Evolutionary conservation across 2,113 vertebrate genomes (phyloP).

Genomic region (Campylomormyrus numenius): DNA sequence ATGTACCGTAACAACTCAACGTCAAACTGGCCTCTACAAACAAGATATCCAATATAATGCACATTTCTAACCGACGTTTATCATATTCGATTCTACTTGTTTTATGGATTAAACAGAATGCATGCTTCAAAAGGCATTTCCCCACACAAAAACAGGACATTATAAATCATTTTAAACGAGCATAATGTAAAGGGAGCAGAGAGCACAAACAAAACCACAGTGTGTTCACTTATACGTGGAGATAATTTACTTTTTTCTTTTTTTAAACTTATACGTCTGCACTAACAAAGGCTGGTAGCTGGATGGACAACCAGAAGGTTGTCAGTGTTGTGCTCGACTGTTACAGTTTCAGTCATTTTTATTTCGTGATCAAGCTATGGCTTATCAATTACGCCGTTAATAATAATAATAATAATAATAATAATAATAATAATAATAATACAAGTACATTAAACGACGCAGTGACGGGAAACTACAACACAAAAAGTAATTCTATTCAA

Average conservation of each 20-base stretch:
- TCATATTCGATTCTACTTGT: neutral
- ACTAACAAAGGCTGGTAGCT: neutral
- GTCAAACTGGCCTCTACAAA: neutral
- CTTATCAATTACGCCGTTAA: neutral
- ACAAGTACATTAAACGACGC: neutral
- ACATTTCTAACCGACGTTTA: neutral
- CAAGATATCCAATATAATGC: neutral
- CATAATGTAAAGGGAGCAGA: neutral
- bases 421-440: neutral
- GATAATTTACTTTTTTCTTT: neutral
- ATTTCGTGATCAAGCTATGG: neutral
- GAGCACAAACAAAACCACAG: neutral
- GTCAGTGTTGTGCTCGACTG: neutral
- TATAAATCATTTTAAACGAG: constrained; percentile 8
- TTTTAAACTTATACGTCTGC: neutral
- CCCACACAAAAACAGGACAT: neutral
- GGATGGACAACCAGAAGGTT: neutral
- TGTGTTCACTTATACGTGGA: neutral
- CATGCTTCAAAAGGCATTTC: neutral
- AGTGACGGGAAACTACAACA: neutral
- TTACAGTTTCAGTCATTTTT: neutral
- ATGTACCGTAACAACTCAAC: neutral
- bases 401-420: neutral
- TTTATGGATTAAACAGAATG: neutral
- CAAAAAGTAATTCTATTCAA: neutral